A percentile compares a stretch with the other conserved stretches of the same genome.
Conservation (phyloP, 2,113 vertebrate species). For the Cinclus cinclus region DNA sequence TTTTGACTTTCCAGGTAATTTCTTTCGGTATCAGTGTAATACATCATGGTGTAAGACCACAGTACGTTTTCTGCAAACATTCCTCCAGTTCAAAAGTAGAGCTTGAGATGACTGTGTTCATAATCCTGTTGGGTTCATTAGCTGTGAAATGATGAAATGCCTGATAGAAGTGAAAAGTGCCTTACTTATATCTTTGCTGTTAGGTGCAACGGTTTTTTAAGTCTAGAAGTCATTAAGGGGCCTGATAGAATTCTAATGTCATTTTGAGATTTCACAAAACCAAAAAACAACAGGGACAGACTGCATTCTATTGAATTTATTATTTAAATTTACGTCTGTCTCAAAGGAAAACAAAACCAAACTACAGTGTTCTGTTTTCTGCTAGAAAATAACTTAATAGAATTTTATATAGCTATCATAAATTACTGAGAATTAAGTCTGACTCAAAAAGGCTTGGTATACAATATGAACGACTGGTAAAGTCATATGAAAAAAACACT, state of each 20-base stretch:
- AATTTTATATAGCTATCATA: not conserved
- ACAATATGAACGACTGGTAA: not conserved
- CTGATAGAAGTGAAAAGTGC: too few species aligned
- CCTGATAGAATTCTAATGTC: not conserved
- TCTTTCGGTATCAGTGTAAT: not conserved
- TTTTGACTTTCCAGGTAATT: not conserved
- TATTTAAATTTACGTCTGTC: not conserved
- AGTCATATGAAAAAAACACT: not conserved
- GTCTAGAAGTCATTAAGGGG: not conserved
- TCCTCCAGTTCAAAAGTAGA: not conserved
- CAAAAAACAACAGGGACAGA: not conserved
- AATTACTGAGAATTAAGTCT: not conserved
- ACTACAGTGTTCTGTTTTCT: not conserved
- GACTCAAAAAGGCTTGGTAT: not conserved
- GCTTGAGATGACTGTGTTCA: not conserved
- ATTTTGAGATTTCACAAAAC: not conserved
- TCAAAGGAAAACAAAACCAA: not conserved
- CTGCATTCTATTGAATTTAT: not conserved
- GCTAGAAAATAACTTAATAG: not conserved
- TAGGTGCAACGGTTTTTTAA: not conserved
- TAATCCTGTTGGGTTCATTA: not conserved
- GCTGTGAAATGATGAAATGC: not conserved
- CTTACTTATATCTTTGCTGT: not conserved
- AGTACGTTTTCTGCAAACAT: not conserved
- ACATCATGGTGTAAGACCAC: not conserved